A percentile compares a stretch with the other conserved stretches of the same genome.
Evolutionary conservation across 35 echinoderm and acorn worm genomes (phyloP).

Genomic region (Patiria miniata): DNA sequence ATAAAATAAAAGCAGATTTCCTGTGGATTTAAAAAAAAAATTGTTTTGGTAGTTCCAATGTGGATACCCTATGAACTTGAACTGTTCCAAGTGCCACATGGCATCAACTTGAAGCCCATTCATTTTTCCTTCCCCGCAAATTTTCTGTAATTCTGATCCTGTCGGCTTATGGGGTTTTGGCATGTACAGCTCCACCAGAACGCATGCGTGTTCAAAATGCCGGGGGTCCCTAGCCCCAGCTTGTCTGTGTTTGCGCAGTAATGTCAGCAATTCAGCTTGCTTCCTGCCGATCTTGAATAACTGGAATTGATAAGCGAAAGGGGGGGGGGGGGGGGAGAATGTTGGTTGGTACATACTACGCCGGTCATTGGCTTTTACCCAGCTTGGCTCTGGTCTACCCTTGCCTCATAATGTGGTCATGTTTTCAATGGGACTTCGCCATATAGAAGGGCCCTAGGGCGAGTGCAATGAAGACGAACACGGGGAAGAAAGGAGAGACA

Average conservation of each 20-base stretch:
- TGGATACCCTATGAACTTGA: no score
- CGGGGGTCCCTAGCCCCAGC: not conserved
- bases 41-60: no score
- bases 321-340: not conserved
- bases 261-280: conserved; percentile 15
- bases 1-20: no score
- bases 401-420: not conserved
- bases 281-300: conserved; percentile 22
- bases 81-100: no score
- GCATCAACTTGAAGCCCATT: no score
- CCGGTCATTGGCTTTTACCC: not conserved
- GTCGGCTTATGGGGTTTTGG: no score
- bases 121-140: no score
- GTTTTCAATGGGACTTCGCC: conserved; percentile 22
- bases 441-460: not conserved
- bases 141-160: no score
- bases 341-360: conserved; percentile 4
- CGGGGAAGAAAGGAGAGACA: not conserved
- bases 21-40: no score
- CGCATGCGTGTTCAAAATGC: no score
- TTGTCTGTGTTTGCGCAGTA: conserved; percentile 6
- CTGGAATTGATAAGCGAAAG: not conserved
- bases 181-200: no score
- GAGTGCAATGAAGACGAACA: not conserved
- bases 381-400: conserved; percentile 4